Conservation (phyloP, 2,113 vertebrate species). For the Rana temporaria region DNA sequence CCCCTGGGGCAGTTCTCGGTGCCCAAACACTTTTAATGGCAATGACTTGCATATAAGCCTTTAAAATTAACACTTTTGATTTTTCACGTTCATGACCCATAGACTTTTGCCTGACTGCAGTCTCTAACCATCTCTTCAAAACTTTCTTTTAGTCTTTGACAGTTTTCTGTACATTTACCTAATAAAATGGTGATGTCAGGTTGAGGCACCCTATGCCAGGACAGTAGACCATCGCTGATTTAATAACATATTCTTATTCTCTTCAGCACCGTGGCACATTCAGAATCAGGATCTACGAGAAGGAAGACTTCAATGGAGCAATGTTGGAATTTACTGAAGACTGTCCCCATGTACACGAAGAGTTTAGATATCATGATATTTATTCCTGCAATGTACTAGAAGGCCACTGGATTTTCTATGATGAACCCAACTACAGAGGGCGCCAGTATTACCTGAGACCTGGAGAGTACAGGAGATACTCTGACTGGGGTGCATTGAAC, state of each 20-base stretch:
- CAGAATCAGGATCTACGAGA: slow-evolving; percentile 78
- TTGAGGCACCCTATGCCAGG: too few species aligned
- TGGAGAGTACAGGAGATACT: slow-evolving; percentile 76
- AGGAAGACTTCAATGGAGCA: slow-evolving; percentile 76
- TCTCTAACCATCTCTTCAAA: too few species aligned
- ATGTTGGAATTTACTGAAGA: slow-evolving; percentile 80
- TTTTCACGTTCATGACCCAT: too few species aligned
- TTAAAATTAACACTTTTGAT: too few species aligned
- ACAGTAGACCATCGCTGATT: too few species aligned
- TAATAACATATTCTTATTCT: slow-evolving; percentile 34
- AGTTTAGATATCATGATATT: slow-evolving; percentile 76
- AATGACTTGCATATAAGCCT: too few species aligned
- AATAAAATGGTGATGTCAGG: slow-evolving; percentile 10
- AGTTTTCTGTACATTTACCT: too few species aligned
- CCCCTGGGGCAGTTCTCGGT: too few species aligned
- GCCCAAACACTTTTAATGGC: too few species aligned
- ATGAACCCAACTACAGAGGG: slow-evolving; percentile 68
- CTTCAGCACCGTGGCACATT: slow-evolving; percentile 75
- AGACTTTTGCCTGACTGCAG: too few species aligned
- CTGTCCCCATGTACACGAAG: slow-evolving; percentile 76
- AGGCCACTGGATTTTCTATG: slow-evolving; percentile 80
- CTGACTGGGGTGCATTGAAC: slow-evolving; percentile 76
- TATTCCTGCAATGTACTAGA: slow-evolving; percentile 79
- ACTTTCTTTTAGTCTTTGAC: too few species aligned
- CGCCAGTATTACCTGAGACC: slow-evolving; percentile 76